These are phyloP conservation scores for Acanthosepion lycidas DNA, from an alignment of 2,888 invertebrate genomes.

Conservation along the genomic window DNA sequence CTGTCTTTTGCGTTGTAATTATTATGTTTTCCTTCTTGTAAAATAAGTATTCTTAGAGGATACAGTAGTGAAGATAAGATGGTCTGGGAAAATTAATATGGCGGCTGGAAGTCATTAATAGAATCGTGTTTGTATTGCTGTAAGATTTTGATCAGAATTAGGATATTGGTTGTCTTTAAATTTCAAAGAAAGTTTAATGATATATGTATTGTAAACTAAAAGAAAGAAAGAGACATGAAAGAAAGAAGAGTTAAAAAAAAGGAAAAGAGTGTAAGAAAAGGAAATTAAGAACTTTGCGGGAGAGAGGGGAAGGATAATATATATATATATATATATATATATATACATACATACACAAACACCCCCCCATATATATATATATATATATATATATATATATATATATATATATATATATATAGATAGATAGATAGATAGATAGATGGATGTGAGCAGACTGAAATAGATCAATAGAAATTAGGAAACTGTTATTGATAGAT, in stretches of 20 bases:
- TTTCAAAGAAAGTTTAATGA: not conserved
- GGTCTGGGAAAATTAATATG: not conserved
- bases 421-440: too few species aligned
- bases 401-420: too few species aligned
- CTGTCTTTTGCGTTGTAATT: not conserved
- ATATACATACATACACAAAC: too few species aligned
- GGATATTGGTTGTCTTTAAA: not conserved
- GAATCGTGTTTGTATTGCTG: not conserved
- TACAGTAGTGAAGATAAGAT: not conserved
- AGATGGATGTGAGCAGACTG: too few species aligned
- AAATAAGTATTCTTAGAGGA: not conserved
- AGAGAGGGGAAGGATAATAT: too few species aligned
- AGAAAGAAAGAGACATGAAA: not conserved
- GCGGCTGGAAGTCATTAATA: not conserved
- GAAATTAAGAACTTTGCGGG: too few species aligned
- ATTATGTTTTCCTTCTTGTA: not conserved
- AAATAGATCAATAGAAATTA: too few species aligned
- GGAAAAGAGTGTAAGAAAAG: not conserved
- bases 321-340: too few species aligned
- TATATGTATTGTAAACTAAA: too few species aligned
- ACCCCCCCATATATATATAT: too few species aligned
- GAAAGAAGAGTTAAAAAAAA: not conserved
- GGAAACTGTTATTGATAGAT: too few species aligned
- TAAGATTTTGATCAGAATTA: not conserved
- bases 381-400: too few species aligned